A percentile compares a stretch with the other conserved stretches of the same genome.
Evolutionary conservation across 2,888 invertebrate species (phyloP).

Genomic region (Epinotia brunnichana): DNA sequence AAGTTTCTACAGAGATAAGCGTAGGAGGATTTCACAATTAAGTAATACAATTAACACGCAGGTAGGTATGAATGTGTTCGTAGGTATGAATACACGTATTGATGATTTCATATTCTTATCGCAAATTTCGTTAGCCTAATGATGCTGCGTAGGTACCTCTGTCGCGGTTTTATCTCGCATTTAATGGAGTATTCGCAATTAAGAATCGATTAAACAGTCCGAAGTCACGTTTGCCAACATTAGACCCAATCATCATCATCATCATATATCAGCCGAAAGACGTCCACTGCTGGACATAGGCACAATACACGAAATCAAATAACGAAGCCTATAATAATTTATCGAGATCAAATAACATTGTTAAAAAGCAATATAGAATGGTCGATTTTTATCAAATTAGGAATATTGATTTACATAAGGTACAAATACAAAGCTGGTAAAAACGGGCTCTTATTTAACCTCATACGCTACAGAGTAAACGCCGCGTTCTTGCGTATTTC

Average conservation of each 20-base stretch:
- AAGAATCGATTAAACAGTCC: conserved; percentile 77
- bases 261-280: too few relatives aligned
- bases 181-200: conserved; percentile 79
- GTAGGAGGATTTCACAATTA: conserved; percentile 9
- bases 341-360: conserved; percentile 10
- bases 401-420: not conserved
- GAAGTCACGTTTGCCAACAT: conserved; percentile 77
- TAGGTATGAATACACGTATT: too few relatives aligned
- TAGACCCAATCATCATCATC: too few relatives aligned
- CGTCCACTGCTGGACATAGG: too few relatives aligned
- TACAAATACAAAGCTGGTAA: not conserved
- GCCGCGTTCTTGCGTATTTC: not conserved
- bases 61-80: conserved; percentile 9
- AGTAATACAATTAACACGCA: not conserved
- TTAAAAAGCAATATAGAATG: not conserved
- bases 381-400: not conserved
- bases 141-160: conserved; percentile 55
- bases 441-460: not conserved
- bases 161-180: conserved; percentile 73
- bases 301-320: conserved; percentile 45
- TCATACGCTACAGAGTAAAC: not conserved
- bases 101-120: conserved; percentile 56
- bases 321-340: conserved; percentile 17
- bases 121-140: conserved; percentile 63
- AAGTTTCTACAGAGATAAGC: conserved; percentile 1